These are phyloP conservation scores for Chelmon rostratus DNA, from an alignment of 2,797 vertebrate species.

Conservation along the genomic window DNA sequence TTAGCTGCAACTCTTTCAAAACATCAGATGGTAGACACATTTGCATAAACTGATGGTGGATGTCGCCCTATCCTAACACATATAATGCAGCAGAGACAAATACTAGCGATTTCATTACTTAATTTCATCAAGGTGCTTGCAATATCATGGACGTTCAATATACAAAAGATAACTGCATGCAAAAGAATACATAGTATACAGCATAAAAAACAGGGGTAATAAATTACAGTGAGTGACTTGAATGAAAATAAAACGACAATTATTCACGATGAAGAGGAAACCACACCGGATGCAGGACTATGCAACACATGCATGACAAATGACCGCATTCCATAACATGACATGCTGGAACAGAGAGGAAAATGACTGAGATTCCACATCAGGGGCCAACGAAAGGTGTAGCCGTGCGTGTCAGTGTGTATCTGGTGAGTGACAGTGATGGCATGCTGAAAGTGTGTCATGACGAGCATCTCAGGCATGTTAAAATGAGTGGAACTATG, in stretches of 20 bases:
- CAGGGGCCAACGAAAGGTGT: slow-evolving; percentile 36
- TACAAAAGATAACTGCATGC: slow-evolving; percentile 10
- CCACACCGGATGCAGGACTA: slow-evolving; percentile 25
- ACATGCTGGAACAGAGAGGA: slow-evolving; percentile 66
- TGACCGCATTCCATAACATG: slow-evolving; percentile 27
- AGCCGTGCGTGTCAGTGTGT: neutral
- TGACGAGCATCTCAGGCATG: slow-evolving; percentile 59
- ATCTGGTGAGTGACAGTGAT: slow-evolving; percentile 61
- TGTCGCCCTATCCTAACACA: neutral
- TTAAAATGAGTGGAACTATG: slow-evolving; percentile 45
- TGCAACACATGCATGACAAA: slow-evolving; percentile 58
- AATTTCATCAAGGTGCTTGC: neutral
- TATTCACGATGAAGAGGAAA: neutral
- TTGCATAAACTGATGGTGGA: neutral
- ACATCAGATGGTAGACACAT: neutral
- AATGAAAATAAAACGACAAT: neutral
- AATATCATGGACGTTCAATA: neutral
- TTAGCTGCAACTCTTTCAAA: neutral
- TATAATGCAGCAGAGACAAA: neutral
- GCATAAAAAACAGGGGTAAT: neutral
- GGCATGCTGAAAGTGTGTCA: slow-evolving; percentile 63
- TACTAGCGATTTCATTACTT: neutral
- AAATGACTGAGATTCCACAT: slow-evolving; percentile 60
- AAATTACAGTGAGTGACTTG: neutral
- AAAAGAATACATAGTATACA: neutral